Conservation (phyloP, 2,888 invertebrate species). For the Coelogynopora nodosa region DNA sequence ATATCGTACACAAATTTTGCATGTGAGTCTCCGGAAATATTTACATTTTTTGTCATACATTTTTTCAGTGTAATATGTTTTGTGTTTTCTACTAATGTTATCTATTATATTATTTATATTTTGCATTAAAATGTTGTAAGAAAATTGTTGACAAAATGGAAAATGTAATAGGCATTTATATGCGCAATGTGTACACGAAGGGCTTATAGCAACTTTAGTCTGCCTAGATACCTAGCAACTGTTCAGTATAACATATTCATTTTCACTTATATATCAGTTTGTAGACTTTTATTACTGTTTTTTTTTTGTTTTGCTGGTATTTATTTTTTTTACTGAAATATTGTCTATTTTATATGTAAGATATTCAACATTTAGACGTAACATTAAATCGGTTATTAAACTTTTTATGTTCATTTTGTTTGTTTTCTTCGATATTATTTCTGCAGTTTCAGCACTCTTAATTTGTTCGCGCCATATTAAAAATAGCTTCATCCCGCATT, state of each 20-base stretch:
- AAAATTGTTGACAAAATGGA: background rate
- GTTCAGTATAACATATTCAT: background rate
- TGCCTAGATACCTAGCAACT: background rate
- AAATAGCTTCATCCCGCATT: background rate
- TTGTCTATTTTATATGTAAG: background rate
- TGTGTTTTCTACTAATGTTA: slow-evolving; percentile 9
- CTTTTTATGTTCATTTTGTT: background rate
- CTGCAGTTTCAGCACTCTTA: background rate
- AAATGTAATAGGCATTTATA: no score
- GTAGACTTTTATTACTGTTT: slow-evolving; percentile 3
- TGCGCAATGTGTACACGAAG: background rate
- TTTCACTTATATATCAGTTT: background rate
- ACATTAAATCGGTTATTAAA: background rate
- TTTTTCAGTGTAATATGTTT: slow-evolving; percentile 13
- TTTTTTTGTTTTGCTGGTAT: slow-evolving; percentile 7
- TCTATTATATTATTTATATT: background rate
- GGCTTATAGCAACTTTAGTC: background rate
- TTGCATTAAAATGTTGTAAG: slow-evolving; percentile 3
- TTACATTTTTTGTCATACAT: slow-evolving; percentile 23
- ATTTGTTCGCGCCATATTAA: background rate
- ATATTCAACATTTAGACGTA: background rate
- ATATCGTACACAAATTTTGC: slow-evolving; percentile 34
- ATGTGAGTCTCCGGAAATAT: slow-evolving; percentile 1
- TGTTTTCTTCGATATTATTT: background rate
- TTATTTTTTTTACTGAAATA: background rate